Conservation (phyloP, 2,888 invertebrate genomes). For the Drymonia ruficornis region DNA sequence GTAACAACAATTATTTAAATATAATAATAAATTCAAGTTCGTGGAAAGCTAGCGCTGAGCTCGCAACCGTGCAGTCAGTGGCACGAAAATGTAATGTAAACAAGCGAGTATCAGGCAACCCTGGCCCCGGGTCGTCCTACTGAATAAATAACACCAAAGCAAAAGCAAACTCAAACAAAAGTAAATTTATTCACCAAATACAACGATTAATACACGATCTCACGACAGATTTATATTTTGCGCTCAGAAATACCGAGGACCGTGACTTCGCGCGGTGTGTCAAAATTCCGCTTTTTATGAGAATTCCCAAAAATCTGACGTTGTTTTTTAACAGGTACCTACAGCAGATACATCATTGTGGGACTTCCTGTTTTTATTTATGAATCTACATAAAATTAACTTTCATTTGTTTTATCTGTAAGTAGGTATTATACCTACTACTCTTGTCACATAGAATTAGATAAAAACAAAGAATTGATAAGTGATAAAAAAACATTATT, state of each 20-base stretch:
- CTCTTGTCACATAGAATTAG: too few species aligned
- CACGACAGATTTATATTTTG: conserved; percentile 72
- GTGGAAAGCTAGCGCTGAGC: conserved; percentile 50
- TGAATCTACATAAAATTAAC: too few species aligned
- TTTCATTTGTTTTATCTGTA: too few species aligned
- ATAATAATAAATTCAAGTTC: conserved; percentile 69
- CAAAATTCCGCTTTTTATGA: neutral
- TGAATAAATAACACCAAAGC: conserved; percentile 78
- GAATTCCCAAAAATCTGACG: neutral
- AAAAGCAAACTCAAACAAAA: conserved; percentile 82
- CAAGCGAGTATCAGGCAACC: conserved; percentile 67
- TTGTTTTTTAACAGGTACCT: too few species aligned
- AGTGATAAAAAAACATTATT: neutral
- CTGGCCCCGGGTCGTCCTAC: conserved; percentile 74
- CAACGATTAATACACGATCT: conserved; percentile 81
- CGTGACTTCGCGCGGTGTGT: neutral
- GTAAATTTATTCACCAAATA: conserved; percentile 83
- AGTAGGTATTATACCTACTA: too few species aligned
- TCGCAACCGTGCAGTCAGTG: conserved; percentile 50
- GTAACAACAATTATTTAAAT: conserved; percentile 34
- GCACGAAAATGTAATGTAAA: conserved; percentile 79
- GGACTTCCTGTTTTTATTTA: too few species aligned
- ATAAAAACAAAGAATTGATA: too few species aligned
- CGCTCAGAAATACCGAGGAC: conserved; percentile 31
- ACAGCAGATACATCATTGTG: too few species aligned